These are phyloP conservation scores for Scaptomyza pallida DNA, from an alignment of 1,140 invertebrate species.

Conservation along the genomic window DNA sequence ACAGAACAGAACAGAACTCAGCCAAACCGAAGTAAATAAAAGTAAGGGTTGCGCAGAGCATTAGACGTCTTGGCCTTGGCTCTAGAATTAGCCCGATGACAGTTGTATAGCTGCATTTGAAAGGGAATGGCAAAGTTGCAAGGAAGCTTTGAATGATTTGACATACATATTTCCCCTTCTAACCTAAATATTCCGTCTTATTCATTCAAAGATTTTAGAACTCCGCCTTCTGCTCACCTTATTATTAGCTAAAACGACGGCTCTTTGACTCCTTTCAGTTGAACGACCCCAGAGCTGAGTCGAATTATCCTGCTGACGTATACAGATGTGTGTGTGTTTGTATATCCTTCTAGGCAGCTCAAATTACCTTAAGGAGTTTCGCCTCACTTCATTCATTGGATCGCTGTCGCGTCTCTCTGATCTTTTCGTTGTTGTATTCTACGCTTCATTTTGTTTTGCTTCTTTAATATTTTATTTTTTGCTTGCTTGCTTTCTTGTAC, in stretches of 20 bases:
- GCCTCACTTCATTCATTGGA: constrained; percentile 32
- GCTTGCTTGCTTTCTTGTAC: constrained; percentile 1
- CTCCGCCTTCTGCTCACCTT: not conserved
- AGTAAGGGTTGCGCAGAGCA: not conserved
- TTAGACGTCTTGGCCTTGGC: not conserved
- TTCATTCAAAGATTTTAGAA: no score
- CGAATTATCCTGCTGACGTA: constrained; percentile 37
- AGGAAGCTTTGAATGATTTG: no score
- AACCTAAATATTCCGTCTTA: no score
- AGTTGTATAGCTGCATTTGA: not conserved
- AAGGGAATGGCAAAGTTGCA: not conserved
- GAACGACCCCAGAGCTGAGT: constrained; percentile 31
- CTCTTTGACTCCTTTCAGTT: constrained; percentile 41
- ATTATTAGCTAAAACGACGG: constrained; percentile 9
- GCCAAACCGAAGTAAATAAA: not conserved
- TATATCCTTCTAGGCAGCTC: constrained; percentile 53
- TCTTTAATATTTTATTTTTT: constrained; percentile 10
- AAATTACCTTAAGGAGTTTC: constrained; percentile 37
- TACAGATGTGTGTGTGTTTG: not conserved
- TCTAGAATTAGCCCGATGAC: not conserved
- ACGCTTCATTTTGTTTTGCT: not conserved
- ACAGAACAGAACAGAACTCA: constrained; percentile 2
- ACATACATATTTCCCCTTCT: no score
- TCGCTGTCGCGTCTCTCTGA: constrained; percentile 39
- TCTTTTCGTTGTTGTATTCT: constrained; percentile 34